phyloP scores from a whole-genome alignment of 2,888 invertebrate genomes.

The Cheilosia vernalis region DNA sequence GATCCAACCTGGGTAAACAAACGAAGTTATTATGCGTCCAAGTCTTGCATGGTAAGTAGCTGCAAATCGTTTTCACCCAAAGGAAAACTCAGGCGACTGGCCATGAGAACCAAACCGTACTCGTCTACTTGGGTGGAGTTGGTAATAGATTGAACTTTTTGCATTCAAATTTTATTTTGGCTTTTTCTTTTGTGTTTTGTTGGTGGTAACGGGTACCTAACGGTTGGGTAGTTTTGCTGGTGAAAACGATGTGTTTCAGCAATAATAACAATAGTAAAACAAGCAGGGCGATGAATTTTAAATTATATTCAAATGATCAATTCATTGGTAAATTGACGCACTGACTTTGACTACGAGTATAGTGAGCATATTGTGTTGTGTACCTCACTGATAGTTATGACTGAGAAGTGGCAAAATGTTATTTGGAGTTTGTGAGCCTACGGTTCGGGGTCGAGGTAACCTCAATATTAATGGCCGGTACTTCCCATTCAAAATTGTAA shows the following conservation, averaged over 20 bases:
- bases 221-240: background rate
- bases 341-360: background rate
- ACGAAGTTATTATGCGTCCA: background rate
- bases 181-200: conserved; percentile 16
- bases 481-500: no score
- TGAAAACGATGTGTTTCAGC: background rate
- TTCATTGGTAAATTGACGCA: background rate
- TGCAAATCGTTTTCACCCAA: background rate
- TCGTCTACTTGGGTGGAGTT: conserved; percentile 4
- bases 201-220: background rate
- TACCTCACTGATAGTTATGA: no score
- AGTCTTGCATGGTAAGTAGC: background rate
- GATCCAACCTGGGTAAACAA: background rate
- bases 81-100: background rate
- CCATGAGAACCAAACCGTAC: conserved; percentile 11
- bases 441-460: no score
- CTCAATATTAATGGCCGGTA: no score
- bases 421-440: no score
- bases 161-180: conserved; percentile 14
- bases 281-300: background rate
- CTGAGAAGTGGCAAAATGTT: no score
- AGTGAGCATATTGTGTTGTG: no score
- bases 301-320: background rate
- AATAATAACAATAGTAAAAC: background rate
- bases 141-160: conserved; percentile 7